Evolutionary conservation across 1,140 invertebrate species (phyloP).

Genomic region (Nasonia vitripennis): DNA sequence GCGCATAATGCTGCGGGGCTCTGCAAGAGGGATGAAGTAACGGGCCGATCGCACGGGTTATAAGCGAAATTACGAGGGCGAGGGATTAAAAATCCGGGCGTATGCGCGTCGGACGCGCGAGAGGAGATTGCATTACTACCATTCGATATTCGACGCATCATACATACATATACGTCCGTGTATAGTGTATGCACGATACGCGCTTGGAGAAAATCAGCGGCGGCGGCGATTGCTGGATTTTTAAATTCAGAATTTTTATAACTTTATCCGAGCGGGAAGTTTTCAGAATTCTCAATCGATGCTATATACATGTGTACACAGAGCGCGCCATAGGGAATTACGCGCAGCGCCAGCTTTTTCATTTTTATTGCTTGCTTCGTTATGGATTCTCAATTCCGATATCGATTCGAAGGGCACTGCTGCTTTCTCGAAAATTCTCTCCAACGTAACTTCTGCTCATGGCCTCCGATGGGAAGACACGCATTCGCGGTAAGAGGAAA

Average conservation of each 20-base stretch:
- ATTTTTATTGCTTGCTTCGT: not conserved
- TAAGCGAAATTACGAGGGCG: not conserved
- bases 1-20: not conserved
- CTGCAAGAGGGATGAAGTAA: not conserved
- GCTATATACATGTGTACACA: no score
- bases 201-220: not conserved
- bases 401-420: no score
- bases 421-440: no score
- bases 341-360: not conserved
- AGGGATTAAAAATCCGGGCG: not conserved
- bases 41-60: not conserved
- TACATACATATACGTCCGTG: not conserved
- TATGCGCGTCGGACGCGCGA: no score
- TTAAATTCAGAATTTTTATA: not conserved
- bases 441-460: no score
- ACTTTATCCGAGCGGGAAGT: not conserved
- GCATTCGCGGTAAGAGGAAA: no score
- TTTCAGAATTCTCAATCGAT: not conserved
- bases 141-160: not conserved
- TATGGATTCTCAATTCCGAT: no score
- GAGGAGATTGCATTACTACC: no score
- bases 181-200: not conserved
- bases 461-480: no score
- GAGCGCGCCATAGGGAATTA: not conserved
- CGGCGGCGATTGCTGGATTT: not conserved